Evolutionary conservation across 2,113 vertebrate species (phyloP).

Genomic region (Galemys pyrenaicus): DNA sequence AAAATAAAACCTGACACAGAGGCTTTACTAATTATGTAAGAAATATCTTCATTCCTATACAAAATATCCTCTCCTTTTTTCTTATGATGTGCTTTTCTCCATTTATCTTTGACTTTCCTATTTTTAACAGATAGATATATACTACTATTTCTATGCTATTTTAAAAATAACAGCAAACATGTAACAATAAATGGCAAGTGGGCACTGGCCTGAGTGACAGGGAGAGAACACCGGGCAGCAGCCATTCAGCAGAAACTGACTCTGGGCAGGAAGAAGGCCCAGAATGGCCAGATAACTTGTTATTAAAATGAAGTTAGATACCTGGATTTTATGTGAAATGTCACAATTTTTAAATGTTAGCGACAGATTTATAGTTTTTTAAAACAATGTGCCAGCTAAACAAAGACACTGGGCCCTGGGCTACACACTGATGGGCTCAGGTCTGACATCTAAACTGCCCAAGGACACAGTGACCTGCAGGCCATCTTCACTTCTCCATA

Average conservation of each 20-base stretch:
- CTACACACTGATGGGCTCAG: neutral
- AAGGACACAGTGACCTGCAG: neutral
- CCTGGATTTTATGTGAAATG: neutral
- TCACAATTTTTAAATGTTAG: neutral
- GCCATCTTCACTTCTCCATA: neutral
- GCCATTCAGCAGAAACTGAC: neutral
- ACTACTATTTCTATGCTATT: neutral
- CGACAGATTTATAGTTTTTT: constrained; percentile 11
- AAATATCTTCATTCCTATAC: neutral
- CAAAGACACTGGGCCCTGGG: neutral
- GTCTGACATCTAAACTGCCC: neutral
- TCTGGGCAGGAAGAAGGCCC: neutral
- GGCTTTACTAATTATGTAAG: neutral
- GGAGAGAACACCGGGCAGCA: neutral
- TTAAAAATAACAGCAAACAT: neutral
- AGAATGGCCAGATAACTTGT: neutral
- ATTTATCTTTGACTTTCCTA: neutral
- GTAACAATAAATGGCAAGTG: neutral
- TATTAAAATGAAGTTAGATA: neutral
- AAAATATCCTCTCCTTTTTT: neutral
- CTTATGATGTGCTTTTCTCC: neutral
- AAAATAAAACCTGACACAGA: neutral
- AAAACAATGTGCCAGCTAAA: neutral
- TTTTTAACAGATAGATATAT: neutral
- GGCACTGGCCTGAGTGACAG: neutral